phyloP scores from a whole-genome alignment of 2,113 vertebrate species.

The Hiodon tergisus region DNA sequence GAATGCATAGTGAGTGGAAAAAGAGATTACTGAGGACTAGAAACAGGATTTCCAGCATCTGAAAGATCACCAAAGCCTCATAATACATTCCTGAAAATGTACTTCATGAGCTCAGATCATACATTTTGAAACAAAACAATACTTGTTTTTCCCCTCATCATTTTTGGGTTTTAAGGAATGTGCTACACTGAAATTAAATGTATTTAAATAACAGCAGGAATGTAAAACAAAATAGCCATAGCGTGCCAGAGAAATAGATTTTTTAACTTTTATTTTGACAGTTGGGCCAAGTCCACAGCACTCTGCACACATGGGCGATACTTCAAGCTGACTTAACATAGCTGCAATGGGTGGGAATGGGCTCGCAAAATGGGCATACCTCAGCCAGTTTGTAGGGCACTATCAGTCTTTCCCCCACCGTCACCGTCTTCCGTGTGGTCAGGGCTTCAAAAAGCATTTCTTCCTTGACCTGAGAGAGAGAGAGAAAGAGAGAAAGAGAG shows the following conservation, averaged over 20 bases:
- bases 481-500: conserved; percentile 4
- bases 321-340: too few species aligned
- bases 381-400: conserved; percentile 89
- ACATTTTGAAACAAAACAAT: neutral
- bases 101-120: neutral
- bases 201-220: neutral
- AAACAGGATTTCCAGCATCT: neutral
- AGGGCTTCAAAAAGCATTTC: conserved; percentile 94
- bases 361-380: conserved; percentile 53
- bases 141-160: neutral
- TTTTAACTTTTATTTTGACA: too few species aligned
- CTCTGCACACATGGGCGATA: too few species aligned
- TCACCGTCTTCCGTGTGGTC: conserved; percentile 90
- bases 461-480: conserved; percentile 79
- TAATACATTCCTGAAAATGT: neutral
- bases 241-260: too few species aligned
- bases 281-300: too few species aligned
- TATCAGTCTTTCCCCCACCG: conserved; percentile 92
- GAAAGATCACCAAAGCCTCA: neutral
- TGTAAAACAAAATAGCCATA: neutral
- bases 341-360: too few species aligned
- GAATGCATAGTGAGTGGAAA: neutral
- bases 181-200: neutral
- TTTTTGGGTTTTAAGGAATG: neutral
- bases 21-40: neutral